Conservation (phyloP, 2,113 vertebrate species). For the Coracopsis vasa region DNA sequence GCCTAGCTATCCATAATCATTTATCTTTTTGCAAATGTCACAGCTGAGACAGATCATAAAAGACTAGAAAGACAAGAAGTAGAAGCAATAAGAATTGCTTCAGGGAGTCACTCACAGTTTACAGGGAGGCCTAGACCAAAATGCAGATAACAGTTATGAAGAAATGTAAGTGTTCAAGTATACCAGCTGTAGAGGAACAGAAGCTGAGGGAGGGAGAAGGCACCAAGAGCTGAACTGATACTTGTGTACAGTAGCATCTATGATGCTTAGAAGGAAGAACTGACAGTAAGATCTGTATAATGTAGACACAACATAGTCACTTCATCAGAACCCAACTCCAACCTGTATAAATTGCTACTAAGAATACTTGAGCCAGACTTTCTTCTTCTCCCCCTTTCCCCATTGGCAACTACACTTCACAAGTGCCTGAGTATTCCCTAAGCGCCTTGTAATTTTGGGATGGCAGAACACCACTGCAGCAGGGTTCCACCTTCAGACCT, state of each 20-base stretch:
- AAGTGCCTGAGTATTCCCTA: not conserved
- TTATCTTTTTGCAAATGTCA: slow-evolving; percentile 39
- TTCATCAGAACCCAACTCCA: not conserved
- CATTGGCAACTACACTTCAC: not conserved
- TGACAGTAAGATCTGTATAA: not conserved
- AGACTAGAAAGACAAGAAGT: not conserved
- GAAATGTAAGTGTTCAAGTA: not conserved
- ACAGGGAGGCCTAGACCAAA: not conserved
- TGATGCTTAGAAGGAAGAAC: accelerated
- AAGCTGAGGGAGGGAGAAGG: not conserved
- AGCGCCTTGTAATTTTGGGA: not conserved
- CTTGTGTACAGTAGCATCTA: not conserved
- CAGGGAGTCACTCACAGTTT: not conserved
- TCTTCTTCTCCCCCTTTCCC: not conserved
- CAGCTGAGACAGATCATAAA: slow-evolving; percentile 1
- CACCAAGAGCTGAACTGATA: not conserved
- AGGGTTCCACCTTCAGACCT: not conserved
- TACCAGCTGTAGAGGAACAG: not conserved
- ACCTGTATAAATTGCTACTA: not conserved
- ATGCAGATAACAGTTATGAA: not conserved
- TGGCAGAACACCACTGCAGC: not conserved
- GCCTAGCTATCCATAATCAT: slow-evolving; percentile 17
- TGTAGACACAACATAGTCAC: not conserved
- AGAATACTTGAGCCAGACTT: accelerated
- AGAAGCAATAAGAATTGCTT: slow-evolving; percentile 15